A percentile compares a stretch with the other conserved stretches of the same genome.
Evolutionary conservation across 2,113 vertebrate genomes (phyloP).

Genomic region (Paramisgurnus dabryanus): DNA sequence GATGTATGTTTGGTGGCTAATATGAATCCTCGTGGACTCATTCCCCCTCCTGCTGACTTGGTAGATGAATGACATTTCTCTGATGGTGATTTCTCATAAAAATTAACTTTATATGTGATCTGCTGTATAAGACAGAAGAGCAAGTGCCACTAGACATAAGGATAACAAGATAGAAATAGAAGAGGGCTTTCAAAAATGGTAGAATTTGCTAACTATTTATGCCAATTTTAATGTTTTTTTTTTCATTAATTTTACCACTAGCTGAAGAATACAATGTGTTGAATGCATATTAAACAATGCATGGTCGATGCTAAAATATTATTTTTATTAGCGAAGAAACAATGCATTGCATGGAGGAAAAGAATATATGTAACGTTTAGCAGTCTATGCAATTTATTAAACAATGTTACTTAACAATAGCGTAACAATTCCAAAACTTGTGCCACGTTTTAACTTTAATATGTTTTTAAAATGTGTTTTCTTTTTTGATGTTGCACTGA

Average conservation of each 20-base stretch:
- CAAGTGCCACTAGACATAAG: neutral
- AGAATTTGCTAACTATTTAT: conserved; percentile 1
- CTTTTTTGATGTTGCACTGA: neutral
- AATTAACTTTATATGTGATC: neutral
- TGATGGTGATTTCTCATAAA: conserved; percentile 10
- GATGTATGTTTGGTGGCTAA: conserved; percentile 93
- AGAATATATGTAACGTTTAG: conserved; percentile 11
- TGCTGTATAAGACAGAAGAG: neutral
- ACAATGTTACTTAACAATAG: neutral
- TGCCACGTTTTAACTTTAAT: neutral
- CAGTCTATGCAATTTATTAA: conserved; percentile 6
- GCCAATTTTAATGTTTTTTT: neutral
- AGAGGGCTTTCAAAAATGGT: neutral
- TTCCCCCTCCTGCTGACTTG: conserved; percentile 88
- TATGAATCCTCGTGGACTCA: conserved; percentile 90
- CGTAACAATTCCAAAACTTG: neutral
- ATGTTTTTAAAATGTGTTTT: neutral
- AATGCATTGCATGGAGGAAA: neutral
- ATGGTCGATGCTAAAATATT: neutral
- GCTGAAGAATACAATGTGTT: neutral
- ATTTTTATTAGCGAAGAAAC: neutral
- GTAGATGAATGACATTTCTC: conserved; percentile 65
- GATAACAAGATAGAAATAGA: neutral
- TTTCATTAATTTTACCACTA: neutral
- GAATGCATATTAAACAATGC: neutral